A percentile compares a stretch with the other conserved stretches of the same genome.
Evolutionary conservation across 2,113 vertebrate genomes (phyloP).

Genomic region (Sigmodon hispidus): DNA sequence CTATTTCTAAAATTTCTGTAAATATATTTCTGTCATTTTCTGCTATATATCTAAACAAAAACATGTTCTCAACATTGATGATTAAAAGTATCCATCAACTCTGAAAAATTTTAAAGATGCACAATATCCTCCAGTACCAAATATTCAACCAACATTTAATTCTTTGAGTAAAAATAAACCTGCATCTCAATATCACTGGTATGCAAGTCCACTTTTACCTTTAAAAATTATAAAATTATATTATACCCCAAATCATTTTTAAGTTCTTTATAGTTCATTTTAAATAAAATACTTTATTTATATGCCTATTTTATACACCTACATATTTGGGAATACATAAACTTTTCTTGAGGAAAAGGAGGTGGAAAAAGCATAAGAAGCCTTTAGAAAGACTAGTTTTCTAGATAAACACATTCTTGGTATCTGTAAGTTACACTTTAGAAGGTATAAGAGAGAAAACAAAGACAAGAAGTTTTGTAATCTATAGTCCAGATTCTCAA

Average conservation of each 20-base stretch:
- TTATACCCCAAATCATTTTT: neutral
- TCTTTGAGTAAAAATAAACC: neutral
- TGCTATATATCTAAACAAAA: neutral
- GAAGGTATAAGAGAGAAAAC: neutral
- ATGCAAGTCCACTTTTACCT: neutral
- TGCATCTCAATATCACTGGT: too few relatives aligned
- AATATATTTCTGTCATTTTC: neutral
- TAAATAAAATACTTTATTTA: neutral
- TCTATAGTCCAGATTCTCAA: neutral
- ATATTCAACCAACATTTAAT: neutral
- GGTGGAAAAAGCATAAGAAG: neutral
- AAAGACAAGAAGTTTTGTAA: neutral
- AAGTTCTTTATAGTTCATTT: neutral
- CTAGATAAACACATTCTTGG: neutral
- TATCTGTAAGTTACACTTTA: neutral
- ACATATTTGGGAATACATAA: neutral
- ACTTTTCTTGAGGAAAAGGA: neutral
- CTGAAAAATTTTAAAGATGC: neutral
- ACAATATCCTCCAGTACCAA: neutral
- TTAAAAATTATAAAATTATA: neutral
- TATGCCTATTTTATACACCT: neutral
- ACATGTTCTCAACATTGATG: neutral
- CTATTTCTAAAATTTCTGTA: neutral
- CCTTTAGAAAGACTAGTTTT: neutral
- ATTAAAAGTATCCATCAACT: neutral